Evolutionary conservation across 1,140 invertebrate species (phyloP).

Genomic region (Choristoneura fumiferana): DNA sequence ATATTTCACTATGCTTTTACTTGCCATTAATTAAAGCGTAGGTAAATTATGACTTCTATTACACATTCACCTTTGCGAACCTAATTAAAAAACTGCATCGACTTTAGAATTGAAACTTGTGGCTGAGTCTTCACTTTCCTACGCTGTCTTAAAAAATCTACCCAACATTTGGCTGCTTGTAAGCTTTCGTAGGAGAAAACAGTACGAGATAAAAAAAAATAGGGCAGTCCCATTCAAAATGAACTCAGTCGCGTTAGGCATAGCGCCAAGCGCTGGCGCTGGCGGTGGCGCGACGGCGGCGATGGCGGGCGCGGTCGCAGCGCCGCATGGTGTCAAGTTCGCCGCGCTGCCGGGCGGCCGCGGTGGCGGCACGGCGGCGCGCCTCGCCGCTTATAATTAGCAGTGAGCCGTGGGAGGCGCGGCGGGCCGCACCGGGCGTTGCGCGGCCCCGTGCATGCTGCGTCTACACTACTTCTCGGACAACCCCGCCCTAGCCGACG

Average conservation of each 20-base stretch:
- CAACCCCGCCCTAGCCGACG: slow-evolving; percentile 80
- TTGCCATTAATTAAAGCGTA: too few relatives aligned
- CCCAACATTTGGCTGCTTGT: too few relatives aligned
- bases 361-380: slow-evolving; percentile 17
- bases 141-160: too few relatives aligned
- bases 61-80: too few relatives aligned
- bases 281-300: neutral
- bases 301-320: slow-evolving; percentile 32
- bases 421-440: slow-evolving; percentile 62
- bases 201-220: too few relatives aligned
- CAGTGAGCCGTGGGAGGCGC: slow-evolving; percentile 65
- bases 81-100: too few relatives aligned
- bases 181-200: too few relatives aligned
- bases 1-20: too few relatives aligned
- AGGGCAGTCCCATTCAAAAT: too few relatives aligned
- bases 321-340: slow-evolving; percentile 43
- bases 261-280: neutral
- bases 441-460: slow-evolving; percentile 80
- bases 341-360: slow-evolving; percentile 29
- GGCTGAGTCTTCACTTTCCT: too few relatives aligned
- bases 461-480: slow-evolving; percentile 90
- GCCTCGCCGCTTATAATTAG: slow-evolving; percentile 55
- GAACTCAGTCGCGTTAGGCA: neutral
- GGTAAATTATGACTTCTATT: too few relatives aligned
- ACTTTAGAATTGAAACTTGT: too few relatives aligned